These are phyloP conservation scores for Lamellibrachia satsuma DNA, from an alignment of 2,888 invertebrate genomes.

Conservation along the genomic window DNA sequence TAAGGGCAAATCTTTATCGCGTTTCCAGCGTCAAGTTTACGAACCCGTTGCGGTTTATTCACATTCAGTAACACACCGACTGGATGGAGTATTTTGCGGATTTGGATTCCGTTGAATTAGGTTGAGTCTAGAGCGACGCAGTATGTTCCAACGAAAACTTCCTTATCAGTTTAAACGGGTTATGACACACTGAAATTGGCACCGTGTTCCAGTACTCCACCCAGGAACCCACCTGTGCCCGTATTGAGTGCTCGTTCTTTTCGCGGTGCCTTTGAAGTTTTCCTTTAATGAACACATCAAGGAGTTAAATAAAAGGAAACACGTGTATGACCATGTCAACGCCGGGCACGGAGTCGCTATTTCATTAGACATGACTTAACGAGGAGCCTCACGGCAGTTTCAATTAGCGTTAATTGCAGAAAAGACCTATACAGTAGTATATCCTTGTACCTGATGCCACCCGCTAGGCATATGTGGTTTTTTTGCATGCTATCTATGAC, in stretches of 20 bases:
- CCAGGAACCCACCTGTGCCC: neutral
- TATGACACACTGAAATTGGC: neutral
- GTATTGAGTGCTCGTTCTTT: neutral
- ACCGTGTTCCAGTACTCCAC: neutral
- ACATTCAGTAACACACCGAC: neutral
- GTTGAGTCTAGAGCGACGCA: neutral
- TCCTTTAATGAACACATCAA: neutral
- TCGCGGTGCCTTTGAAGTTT: neutral
- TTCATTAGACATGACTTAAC: neutral
- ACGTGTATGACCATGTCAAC: neutral
- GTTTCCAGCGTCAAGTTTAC: neutral
- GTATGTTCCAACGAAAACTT: neutral
- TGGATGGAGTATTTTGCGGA: neutral
- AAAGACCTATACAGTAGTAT: neutral
- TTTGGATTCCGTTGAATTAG: neutral
- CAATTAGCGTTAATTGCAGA: neutral
- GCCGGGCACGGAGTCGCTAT: neutral
- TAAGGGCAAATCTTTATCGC: neutral
- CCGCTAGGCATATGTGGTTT: too few relatives aligned
- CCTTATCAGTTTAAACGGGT: neutral
- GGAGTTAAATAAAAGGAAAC: neutral
- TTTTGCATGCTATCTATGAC: too few relatives aligned
- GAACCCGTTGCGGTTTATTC: neutral
- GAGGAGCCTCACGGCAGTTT: neutral
- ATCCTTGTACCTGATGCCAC: neutral